A percentile compares a stretch with the other conserved stretches of the same genome.
Conservation (phyloP, 1,140 invertebrate genomes). For the Lineus longissimus region DNA sequence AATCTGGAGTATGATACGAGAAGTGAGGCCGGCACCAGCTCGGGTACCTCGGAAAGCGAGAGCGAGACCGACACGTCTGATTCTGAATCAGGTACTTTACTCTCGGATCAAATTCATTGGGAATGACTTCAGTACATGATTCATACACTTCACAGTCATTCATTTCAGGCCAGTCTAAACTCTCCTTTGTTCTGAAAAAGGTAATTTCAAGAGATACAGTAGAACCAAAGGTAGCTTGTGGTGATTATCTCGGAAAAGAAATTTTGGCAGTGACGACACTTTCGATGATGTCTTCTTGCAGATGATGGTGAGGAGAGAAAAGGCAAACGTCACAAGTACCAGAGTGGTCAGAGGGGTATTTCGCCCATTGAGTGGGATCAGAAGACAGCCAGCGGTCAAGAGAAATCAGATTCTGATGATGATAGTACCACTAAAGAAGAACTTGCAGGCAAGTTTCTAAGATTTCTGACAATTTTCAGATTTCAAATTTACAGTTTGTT, state of each 20-base stretch:
- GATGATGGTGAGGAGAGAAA: constrained; percentile 13
- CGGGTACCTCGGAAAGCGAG: constrained; percentile 14
- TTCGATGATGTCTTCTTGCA: constrained; percentile 1
- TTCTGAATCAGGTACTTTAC: background rate
- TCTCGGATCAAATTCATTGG: background rate
- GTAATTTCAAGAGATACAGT: too few species aligned
- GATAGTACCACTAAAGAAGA: background rate
- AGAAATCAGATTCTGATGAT: background rate
- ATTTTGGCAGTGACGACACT: constrained; percentile 11
- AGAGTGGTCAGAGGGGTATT: constrained; percentile 29
- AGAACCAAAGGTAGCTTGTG: too few species aligned
- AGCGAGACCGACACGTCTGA: constrained; percentile 18
- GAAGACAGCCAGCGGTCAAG: background rate
- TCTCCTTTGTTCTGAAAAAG: too few species aligned
- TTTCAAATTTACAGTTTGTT: background rate
- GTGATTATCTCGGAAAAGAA: constrained; percentile 15
- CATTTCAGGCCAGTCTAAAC: too few species aligned
- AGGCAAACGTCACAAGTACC: constrained; percentile 24
- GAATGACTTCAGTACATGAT: constrained; percentile 4
- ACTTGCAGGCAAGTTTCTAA: background rate
- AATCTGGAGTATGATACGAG: constrained; percentile 40
- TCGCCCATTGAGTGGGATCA: constrained; percentile 46
- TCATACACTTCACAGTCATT: too few species aligned
- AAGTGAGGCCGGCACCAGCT: constrained; percentile 40
- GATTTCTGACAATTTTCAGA: too few species aligned